Percentiles rank a stretch among this genome's conserved stretches.
Conservation (phyloP, 2,113 vertebrate genomes). For the Galeopterus variegatus region DNA sequence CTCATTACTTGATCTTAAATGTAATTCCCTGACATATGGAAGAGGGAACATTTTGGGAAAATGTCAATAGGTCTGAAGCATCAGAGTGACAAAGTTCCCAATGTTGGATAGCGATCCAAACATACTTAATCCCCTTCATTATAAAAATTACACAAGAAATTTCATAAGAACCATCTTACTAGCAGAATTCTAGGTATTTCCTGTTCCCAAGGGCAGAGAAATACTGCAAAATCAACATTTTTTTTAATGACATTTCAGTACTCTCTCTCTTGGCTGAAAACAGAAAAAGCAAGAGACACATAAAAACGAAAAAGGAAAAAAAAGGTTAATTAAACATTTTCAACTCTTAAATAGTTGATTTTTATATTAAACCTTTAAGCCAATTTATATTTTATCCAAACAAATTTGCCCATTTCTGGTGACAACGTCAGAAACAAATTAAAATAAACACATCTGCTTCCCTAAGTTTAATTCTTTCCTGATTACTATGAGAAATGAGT, state of each 20-base stretch:
- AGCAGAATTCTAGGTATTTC: slow-evolving; percentile 86
- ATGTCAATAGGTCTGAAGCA: slow-evolving; percentile 42
- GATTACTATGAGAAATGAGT: slow-evolving; percentile 52
- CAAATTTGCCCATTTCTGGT: slow-evolving; percentile 3
- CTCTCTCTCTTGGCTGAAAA: slow-evolving; percentile 83
- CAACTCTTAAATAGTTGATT: slow-evolving; percentile 33
- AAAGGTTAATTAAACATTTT: slow-evolving; percentile 75
- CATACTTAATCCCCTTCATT: slow-evolving; percentile 77
- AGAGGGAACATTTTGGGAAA: slow-evolving; percentile 57
- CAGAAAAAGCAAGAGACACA: slow-evolving; percentile 73
- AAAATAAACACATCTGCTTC: slow-evolving; percentile 56
- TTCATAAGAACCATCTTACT: slow-evolving; percentile 80
- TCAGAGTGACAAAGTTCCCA: slow-evolving; percentile 67
- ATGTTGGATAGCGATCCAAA: slow-evolving; percentile 37
- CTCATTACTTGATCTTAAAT: slow-evolving; percentile 75
- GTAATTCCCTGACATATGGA: slow-evolving; percentile 64
- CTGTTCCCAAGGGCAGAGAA: slow-evolving; percentile 85
- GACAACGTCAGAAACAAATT: slow-evolving; percentile 64
- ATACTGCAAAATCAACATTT: slow-evolving; percentile 86
- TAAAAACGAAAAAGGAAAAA: slow-evolving; percentile 69
- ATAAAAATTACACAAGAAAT: slow-evolving; percentile 82
- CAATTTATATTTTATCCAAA: slow-evolving; percentile 56
- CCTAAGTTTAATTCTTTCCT: slow-evolving; percentile 52
- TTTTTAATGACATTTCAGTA: slow-evolving; percentile 87
- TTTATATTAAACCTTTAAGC: slow-evolving; percentile 59